Evolutionary conservation across 1,140 invertebrate species (phyloP), one percentile per base, ranked within the genome.

Genomic region (Telenomus remus): DNA sequence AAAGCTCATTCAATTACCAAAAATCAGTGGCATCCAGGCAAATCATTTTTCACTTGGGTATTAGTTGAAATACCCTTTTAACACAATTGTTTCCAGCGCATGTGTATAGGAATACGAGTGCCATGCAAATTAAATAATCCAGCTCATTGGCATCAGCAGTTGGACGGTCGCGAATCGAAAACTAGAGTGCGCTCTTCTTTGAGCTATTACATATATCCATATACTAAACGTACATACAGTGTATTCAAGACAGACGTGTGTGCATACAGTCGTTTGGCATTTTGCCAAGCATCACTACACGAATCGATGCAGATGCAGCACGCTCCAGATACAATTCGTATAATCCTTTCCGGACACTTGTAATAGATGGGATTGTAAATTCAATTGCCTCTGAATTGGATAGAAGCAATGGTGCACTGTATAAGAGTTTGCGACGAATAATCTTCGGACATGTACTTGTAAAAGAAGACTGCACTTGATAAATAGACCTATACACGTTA

Each of bases 361-460:
- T 86, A 87, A 86, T 84, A 81, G 84, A 81, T 82, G 84, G 79
- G 84, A 86, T 85, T 81, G 82, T 85, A 81, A 85, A 86, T 87
- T 87, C 84, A 87, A 87, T 87, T 85, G 85, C 74, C 78, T 79
- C 79, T 85, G 75, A 78, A 76, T 75, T 76, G 79, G 77, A 70
- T 79, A 72, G 68, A 65, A 76, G 68, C 73, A 73, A 77, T 73
- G 73, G 77, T 76, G 68, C 69, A 76, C 69, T 68, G 64, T 76
- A 73, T 70, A 73, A 76, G 73, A 79, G 69, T 77, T 72, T 77
- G 69, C 64, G 64, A 77, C 75, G 75, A 77, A 72, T 69, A 72
- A 65, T 78, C 79, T 82, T 48, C 47, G 65, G 79, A 68, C 74
- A 72, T 53, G 68, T 63, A 65, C 68, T 79, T 75, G 66, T 78